Conservation (phyloP, 2,113 vertebrate genomes). For the Protobothrops flavoviridis region DNA sequence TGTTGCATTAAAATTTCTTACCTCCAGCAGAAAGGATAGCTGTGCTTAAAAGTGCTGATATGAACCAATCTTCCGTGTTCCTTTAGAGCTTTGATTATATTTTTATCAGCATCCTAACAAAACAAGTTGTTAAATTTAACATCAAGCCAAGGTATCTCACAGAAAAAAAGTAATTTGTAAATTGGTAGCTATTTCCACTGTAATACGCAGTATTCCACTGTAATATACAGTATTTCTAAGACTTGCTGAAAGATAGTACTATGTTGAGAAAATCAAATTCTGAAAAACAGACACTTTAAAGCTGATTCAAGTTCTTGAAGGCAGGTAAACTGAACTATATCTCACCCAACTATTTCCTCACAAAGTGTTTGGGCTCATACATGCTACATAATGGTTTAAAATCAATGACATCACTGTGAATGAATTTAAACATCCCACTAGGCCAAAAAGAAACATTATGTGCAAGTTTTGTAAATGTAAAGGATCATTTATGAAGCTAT, state of each 20-base stretch:
- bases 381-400: not conserved
- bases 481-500: not conserved
- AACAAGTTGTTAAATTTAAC: conserved; percentile 17
- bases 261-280: not conserved
- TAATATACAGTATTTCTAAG: not conserved
- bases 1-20: conserved; percentile 45
- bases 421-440: not conserved
- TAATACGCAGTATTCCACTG: not conserved
- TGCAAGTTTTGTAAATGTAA: not conserved
- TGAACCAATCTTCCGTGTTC: conserved; percentile 86
- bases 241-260: not conserved
- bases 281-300: not conserved
- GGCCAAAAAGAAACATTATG: not conserved
- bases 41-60: conserved; percentile 82
- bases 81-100: conserved; percentile 89
- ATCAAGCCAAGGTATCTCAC: not conserved
- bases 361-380: not conserved
- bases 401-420: not conserved
- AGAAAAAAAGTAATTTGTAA: not conserved
- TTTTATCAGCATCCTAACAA: conserved; percentile 91
- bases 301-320: not conserved
- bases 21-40: conserved; percentile 99
- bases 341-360: not conserved
- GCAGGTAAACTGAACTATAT: not conserved
- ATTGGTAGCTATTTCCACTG: not conserved